Base-by-base conservation (phyloP, 30 jellyfish, hydroid and myxozoan genomes). In the Pelagia noctiluca region DNA sequence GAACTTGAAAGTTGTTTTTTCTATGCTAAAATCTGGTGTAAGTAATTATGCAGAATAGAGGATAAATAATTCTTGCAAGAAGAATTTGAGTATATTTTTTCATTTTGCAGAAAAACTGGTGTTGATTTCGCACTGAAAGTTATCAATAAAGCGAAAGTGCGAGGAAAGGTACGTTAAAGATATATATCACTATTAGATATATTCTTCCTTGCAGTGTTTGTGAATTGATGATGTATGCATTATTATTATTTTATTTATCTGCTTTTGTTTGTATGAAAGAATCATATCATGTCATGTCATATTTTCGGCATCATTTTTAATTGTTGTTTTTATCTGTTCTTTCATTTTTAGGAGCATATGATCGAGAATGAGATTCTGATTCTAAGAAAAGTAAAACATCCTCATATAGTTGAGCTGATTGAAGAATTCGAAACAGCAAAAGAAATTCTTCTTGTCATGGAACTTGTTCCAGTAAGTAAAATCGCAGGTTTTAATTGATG, bases 351-450 rank as follows among this genome's bases (percentile, higher is more conserved):
- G 99, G 99, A 93, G 65, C 99, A 93, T 65, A 93, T 93, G 99
- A 93, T 93, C 19, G 99, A 93, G 50, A 93, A 93, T 68, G 99
- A 93, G 70, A 93, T 93, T 23, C 80, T 93, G 1, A 93, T 93
- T 3, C 53, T 93, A 16, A 88, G 99, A 54, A 72, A 82, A 57
- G 95, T 93, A 24, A 80, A 78, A 13, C 99, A 93, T 63, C 86
- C 83, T 21, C 90, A 83, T 71, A 87, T 93, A 22, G 99, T 93
- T 23, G 76, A 82, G 37, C 96, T 93, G 57, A 78, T 78, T 31
- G 99, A 93, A 62, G 99, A 93, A 76, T 93, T 87, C 54, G 99
- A 93, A 88, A 93, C 99, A 16, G 90, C 97, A 29, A 93, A 93
- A 63, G 99, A 93, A 85, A 93, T 93, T 2, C 76, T 76, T 19